Conservation (phyloP, 2,113 vertebrate genomes). For the Cynopterus brachyotis region DNA sequence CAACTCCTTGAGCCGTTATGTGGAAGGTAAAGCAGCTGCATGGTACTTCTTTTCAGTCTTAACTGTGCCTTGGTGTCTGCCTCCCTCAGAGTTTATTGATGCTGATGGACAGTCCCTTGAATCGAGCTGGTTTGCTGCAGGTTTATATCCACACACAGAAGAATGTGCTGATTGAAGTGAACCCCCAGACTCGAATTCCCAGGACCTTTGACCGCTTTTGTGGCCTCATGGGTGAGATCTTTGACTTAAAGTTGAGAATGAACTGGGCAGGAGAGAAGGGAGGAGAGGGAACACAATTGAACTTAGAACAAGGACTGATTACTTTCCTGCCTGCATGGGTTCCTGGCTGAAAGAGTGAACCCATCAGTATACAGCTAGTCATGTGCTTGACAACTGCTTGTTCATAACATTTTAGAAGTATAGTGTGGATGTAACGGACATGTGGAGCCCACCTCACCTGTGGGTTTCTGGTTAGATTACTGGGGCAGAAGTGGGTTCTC, state of each 20-base stretch:
- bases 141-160: conserved; percentile 97
- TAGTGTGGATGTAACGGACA: not conserved
- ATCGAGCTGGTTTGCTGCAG: conserved; percentile 95
- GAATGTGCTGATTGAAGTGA: conserved; percentile 95
- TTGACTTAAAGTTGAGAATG: not conserved
- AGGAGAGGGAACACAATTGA: not conserved
- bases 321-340: not conserved
- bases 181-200: conserved; percentile 97
- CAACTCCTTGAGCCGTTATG: not conserved
- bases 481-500: not conserved
- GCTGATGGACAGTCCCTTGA: conserved; percentile 98
- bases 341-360: not conserved
- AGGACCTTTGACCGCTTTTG: conserved; percentile 97
- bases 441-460: rapidly evolving
- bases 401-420: not conserved
- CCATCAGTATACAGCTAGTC: not conserved
- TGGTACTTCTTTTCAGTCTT: not conserved
- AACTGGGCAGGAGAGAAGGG: not conserved
- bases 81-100: conserved; percentile 91
- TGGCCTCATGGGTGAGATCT: conserved; percentile 95
- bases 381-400: not conserved
- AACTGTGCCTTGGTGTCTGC: not conserved
- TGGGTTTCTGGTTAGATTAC: not conserved
- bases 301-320: not conserved
- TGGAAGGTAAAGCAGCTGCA: not conserved